Conservation (phyloP, 2,888 invertebrate genomes). For the Steinernema scapterisci region DNA sequence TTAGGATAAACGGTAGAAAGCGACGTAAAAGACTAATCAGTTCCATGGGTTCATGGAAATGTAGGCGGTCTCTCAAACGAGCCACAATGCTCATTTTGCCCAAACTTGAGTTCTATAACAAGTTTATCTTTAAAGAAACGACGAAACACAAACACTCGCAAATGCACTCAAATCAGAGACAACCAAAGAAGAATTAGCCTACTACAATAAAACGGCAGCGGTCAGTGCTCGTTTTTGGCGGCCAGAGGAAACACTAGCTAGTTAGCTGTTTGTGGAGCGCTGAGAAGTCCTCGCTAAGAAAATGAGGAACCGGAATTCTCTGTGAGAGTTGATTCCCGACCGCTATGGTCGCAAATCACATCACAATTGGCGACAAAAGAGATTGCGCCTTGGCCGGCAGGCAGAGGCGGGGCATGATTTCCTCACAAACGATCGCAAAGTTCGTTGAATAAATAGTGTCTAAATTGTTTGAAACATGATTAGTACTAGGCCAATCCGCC, state of each 20-base stretch:
- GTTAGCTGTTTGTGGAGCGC: too few relatives aligned
- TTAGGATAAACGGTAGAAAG: conserved; percentile 3
- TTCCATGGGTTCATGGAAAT: not conserved
- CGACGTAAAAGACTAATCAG: not conserved
- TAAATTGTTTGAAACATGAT: conserved; percentile 29
- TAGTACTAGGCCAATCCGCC: not conserved
- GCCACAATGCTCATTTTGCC: not conserved
- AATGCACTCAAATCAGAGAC: not conserved
- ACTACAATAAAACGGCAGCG: too few relatives aligned
- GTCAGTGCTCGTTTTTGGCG: too few relatives aligned
- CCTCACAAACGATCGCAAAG: conserved; percentile 13
- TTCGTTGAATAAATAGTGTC: conserved; percentile 7
- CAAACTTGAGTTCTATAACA: not conserved
- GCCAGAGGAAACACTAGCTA: too few relatives aligned
- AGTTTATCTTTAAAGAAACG: too few relatives aligned
- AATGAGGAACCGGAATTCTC: conserved; percentile 15
- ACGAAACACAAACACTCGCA: not conserved
- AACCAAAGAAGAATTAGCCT: not conserved
- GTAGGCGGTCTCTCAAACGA: not conserved
- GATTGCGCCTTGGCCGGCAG: conserved; percentile 10
- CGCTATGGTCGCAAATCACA: conserved; percentile 23
- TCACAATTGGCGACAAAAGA: conserved; percentile 25
- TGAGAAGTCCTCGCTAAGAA: not conserved
- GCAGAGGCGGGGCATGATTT: conserved; percentile 8
- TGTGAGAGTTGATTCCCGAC: not conserved